A percentile compares a stretch with the other conserved stretches of the same genome.
Conservation (phyloP, 2,888 invertebrate genomes). For the Allacma fusca region DNA sequence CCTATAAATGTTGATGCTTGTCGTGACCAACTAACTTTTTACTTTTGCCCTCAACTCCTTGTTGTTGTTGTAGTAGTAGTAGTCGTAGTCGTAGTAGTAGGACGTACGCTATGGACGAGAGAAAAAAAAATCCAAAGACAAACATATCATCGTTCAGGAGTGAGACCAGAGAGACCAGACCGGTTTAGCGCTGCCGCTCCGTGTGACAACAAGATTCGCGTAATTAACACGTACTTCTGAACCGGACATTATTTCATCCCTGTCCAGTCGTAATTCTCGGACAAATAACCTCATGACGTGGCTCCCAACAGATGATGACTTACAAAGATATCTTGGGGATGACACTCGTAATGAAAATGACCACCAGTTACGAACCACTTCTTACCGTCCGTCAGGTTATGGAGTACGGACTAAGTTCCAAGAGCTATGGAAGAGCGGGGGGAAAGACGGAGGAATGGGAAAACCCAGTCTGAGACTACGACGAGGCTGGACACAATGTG, state of each 20-base stretch:
- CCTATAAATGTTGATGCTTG: too few relatives aligned
- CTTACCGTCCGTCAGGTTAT: too few relatives aligned
- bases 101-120: too few relatives aligned
- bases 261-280: not conserved
- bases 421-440: too few relatives aligned
- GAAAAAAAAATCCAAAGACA: not conserved
- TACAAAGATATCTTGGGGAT: not conserved
- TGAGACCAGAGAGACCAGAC: slow-evolving; percentile 5
- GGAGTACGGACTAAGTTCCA: too few relatives aligned
- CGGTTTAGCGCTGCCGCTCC: slow-evolving; percentile 19
- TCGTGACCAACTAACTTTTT: too few relatives aligned
- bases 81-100: too few relatives aligned
- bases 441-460: slow-evolving; percentile 7
- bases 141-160: not conserved
- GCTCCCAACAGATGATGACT: not conserved
- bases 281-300: not conserved
- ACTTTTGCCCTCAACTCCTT: too few relatives aligned
- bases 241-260: too few relatives aligned
- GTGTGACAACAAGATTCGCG: slow-evolving; percentile 29
- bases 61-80: too few relatives aligned
- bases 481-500: slow-evolving; percentile 45
- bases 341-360: not conserved
- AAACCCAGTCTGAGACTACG: slow-evolving; percentile 33
- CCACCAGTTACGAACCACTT: not conserved
- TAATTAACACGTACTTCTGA: too few relatives aligned